Evolutionary conservation across 2,113 vertebrate species (phyloP).

Genomic region (Sigmodon hispidus): DNA sequence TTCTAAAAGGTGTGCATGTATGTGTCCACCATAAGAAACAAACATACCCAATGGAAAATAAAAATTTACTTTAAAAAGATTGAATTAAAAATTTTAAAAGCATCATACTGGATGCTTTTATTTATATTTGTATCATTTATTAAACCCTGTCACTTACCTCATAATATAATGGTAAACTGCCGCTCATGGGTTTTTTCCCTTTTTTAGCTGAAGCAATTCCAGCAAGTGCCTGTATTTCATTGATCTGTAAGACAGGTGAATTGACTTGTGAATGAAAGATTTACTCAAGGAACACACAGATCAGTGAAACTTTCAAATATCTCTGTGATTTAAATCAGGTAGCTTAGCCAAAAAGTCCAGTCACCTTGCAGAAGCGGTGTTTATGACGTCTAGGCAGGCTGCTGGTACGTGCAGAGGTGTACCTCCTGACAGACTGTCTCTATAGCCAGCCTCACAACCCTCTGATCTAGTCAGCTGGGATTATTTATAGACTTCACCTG

Average conservation of each 20-base stretch:
- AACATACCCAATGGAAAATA: background rate
- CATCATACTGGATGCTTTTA: background rate
- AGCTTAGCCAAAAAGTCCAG: background rate
- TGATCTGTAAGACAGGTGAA: slow-evolving; percentile 86
- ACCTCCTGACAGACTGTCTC: background rate
- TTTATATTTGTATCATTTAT: too few relatives aligned
- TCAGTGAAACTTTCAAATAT: background rate
- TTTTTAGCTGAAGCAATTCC: slow-evolving; percentile 85
- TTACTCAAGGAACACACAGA: background rate
- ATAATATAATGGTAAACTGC: slow-evolving; percentile 83
- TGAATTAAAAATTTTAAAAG: background rate
- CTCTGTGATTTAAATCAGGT: background rate
- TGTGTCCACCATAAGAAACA: background rate
- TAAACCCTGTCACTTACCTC: slow-evolving; percentile 86
- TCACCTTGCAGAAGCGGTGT: too few relatives aligned
- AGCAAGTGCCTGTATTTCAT: slow-evolving; percentile 80
- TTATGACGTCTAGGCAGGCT: background rate
- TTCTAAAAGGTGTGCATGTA: background rate
- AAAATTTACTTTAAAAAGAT: slow-evolving; percentile 32
- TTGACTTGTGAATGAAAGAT: background rate
- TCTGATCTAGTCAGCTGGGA: too few relatives aligned
- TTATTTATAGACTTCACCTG: background rate
- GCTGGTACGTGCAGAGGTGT: accelerated
- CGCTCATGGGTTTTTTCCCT: slow-evolving; percentile 79
- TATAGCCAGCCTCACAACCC: background rate